Evolutionary conservation across 2,113 vertebrate genomes (phyloP).

Genomic region (Hyla sarda): DNA sequence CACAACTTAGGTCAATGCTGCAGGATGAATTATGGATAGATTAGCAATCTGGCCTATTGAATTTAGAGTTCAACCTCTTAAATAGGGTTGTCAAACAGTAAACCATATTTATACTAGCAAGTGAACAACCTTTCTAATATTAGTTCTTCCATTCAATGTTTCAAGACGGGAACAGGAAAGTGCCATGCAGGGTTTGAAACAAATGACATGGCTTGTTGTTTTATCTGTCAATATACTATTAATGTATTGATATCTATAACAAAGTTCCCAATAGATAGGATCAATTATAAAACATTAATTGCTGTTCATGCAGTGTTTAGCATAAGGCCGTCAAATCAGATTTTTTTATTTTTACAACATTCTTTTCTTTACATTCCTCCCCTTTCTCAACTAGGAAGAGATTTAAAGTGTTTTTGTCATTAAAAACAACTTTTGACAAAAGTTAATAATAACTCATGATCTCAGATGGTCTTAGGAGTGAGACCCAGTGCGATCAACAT

Average conservation of each 20-base stretch:
- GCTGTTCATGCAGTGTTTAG: not conserved
- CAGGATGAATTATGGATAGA: no score
- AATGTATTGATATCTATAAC: not conserved
- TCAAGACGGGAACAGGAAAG: not conserved
- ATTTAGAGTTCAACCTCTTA: not conserved
- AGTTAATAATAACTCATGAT: no score
- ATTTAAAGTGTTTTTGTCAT: no score
- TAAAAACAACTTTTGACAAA: no score
- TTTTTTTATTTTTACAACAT: not conserved
- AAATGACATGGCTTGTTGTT: not conserved
- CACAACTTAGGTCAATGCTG: no score
- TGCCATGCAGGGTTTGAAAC: not conserved
- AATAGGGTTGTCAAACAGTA: not conserved
- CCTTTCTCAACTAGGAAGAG: not conserved
- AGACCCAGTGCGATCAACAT: no score
- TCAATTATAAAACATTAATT: not conserved
- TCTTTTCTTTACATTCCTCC: not conserved
- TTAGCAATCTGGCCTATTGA: no score
- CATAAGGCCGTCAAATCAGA: not conserved
- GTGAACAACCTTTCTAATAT: not conserved
- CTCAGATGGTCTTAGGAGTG: no score
- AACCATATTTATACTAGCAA: not conserved
- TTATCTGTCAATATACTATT: not conserved
- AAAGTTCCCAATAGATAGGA: not conserved
- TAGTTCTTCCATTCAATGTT: not conserved